A percentile compares a stretch with the other conserved stretches of the same genome.
Conservation (phyloP, 2,113 vertebrate genomes). For the Neotragus pygmaeus region DNA sequence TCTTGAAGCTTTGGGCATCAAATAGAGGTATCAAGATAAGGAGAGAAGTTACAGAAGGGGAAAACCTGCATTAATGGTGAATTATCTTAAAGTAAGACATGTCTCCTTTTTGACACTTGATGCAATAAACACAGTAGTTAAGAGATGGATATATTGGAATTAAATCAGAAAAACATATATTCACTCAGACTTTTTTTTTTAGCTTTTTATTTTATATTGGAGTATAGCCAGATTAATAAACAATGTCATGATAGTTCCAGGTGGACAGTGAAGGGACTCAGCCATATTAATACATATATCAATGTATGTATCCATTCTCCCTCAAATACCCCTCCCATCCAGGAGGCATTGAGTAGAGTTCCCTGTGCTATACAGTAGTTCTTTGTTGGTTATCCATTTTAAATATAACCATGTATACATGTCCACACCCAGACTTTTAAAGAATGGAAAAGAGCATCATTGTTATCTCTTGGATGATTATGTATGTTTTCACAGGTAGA, state of each 20-base stretch:
- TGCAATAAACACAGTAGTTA: neutral
- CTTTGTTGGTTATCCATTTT: neutral
- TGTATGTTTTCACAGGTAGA: neutral
- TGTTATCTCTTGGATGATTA: neutral
- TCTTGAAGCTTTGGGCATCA: neutral
- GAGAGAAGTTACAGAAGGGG: neutral
- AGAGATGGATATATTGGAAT: neutral
- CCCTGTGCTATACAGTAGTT: neutral
- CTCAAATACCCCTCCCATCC: neutral
- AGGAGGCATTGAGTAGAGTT: neutral
- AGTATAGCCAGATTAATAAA: neutral
- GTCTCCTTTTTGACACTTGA: neutral
- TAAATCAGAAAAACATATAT: neutral
- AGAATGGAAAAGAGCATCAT: neutral
- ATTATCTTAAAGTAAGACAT: neutral
- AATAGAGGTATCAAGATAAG: neutral
- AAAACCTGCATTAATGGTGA: neutral
- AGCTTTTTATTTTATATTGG: neutral
- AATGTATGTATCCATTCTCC: neutral
- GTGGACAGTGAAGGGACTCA: neutral
- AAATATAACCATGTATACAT: rapidly evolving
- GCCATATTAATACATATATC: neutral
- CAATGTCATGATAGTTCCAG: neutral
- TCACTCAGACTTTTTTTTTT: neutral
- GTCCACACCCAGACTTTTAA: neutral